Base-by-base conservation (phyloP, 2,888 invertebrate genomes). In the Dicyrtomina minuta region DNA sequence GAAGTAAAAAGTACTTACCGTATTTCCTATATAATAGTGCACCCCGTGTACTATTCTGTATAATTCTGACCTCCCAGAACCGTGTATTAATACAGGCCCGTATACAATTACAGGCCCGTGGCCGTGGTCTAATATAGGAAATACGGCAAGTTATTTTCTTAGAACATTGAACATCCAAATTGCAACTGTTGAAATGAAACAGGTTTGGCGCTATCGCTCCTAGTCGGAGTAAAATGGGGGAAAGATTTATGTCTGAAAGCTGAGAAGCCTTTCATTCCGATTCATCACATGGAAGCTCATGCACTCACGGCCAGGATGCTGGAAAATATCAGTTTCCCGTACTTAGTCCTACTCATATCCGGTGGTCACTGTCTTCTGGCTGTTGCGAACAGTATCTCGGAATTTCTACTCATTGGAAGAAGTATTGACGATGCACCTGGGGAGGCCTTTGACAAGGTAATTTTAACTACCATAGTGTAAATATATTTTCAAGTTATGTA, bases 231-330 rank as follows among this genome's bases (percentile, higher is more conserved):
- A 53, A 88, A 88, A 75, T 92, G 92, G 86, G 93, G 92, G 0
- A 91, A 89, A 79, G 85, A 89, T 79, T 81, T 96, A 60, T 88
- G 90, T 22, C 85, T 84, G 75, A 83, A 84, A 65, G 84, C 87
- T 74, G 83, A 85, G 0, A 92, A 90, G 81, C 94, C 95, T 0
- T 83, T 98, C 74, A 92, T 99, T 80, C 96, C 98, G 10, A 89
- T 99, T 70, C 98, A 99, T 84, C 99, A 99, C 79, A 99, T 99
- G 99, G 91, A 97, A 85, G 98, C 99, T 1, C 72, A 99, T 85
- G 96, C 98, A 4, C 84, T 99, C 69, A 92, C 92, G 17, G 89
- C 88, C 24, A 86, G 96, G 80, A 89, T 96, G 88, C 84, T 86
- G 20, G 81, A 88, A 69, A 83, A 87, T 78, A 83, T 94, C 61